Evolutionary conservation across 53 echinoderm and acorn worm species (phyloP), one percentile per base, ranked within the genome.

Genomic region (Holothuria leucospilota): DNA sequence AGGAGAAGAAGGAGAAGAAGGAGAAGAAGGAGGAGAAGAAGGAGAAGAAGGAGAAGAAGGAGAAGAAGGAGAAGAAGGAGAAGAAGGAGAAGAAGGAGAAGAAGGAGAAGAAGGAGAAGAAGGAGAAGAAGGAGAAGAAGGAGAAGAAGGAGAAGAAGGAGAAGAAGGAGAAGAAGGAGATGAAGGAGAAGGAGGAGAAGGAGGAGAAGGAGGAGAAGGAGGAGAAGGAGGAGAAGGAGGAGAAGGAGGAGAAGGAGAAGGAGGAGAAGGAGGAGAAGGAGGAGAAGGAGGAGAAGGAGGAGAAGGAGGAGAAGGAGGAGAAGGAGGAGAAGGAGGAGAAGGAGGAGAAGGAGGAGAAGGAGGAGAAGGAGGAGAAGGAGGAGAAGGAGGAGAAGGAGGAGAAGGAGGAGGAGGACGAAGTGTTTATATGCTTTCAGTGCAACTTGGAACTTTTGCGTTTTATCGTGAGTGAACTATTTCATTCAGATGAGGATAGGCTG

Each of bases 181-280:
- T n/a, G n/a, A n/a, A n/a, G n/a, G n/a, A n/a, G n/a, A n/a, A n/a
- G n/a, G n/a, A n/a, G 86, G 30, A 39, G 86, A 86, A 2, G 86
- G 78, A 41, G 86, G 78, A 73, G 86, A 73, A 16, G 74, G 86
- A 14, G 86, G 74, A 75, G 58, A 58, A n/a, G 52, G 16, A 51
- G 41, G 23, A 60, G 13, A 49, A 85, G 28, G 42, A 61, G 59
- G 28, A 21, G 58, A 21, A 15, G 78, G 67, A 15, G 78, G 56
- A 24, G 24, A 84, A 59, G 21, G 28, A 20, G 39, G 13, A 27
- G 27, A 30, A 58, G 68, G 59, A n/a, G 38, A 60, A 20, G 51
- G 14, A 41, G 59, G 15, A 8, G 82, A 5, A 20, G 34, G 15
- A n/a, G 41, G 69, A 18, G 62, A 20, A 77, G 8, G 46, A 68